phyloP scores from a whole-genome alignment of 2,888 invertebrate species.

The Orchesellides sinensis region DNA sequence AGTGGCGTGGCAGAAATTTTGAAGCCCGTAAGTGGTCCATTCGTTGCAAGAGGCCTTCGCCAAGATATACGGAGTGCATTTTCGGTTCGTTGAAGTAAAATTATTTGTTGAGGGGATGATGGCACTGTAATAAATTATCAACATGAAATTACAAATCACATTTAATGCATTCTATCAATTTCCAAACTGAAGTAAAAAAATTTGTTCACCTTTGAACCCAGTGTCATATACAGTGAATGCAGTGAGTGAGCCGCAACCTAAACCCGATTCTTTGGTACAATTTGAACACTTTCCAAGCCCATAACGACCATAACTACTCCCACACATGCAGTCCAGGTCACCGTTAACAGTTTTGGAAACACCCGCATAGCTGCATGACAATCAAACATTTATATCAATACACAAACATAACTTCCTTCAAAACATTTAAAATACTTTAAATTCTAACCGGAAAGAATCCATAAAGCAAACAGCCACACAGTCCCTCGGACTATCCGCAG shows the following conservation, averaged over 20 bases:
- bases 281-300: constrained; percentile 78
- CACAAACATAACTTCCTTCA: not conserved
- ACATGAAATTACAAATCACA: not conserved
- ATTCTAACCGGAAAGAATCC: constrained; percentile 74
- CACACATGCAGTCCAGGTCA: constrained; percentile 78
- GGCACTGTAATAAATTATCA: constrained; percentile 78
- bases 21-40: constrained; percentile 78
- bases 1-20: constrained; percentile 77
- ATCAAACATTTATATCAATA: not conserved
- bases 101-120: constrained; percentile 83
- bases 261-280: constrained; percentile 82
- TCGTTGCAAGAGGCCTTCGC: constrained; percentile 78
- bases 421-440: no score
- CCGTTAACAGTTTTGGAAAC: constrained; percentile 77
- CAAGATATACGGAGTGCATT: constrained; percentile 80
- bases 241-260: constrained; percentile 84
- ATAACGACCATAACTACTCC: constrained; percentile 77
- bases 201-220: constrained; percentile 77
- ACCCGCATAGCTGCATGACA: constrained; percentile 77
- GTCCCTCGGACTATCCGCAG: constrained; percentile 36
- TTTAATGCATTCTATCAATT: no score
- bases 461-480: constrained; percentile 53
- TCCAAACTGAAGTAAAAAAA: not conserved
- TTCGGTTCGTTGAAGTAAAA: constrained; percentile 81
- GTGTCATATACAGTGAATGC: constrained; percentile 85